Evolutionary conservation across 2,888 invertebrate genomes (phyloP), one percentile per base, ranked within the genome.

Genomic region (Drosophila fulvimacula): DNA sequence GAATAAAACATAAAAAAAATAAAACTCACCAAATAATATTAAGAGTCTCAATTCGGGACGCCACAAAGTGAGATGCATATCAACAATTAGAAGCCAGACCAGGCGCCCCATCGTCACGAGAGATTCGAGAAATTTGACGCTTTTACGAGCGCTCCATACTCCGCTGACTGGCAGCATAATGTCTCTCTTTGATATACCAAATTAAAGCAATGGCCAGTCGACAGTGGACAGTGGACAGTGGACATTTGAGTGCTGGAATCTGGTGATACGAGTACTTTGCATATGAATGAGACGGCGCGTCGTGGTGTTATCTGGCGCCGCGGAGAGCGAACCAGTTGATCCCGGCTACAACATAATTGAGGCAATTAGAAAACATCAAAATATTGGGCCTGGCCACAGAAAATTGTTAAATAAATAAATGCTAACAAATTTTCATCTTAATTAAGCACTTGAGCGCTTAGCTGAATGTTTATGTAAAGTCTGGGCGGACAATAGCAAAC

Each of bases 1-100:
- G 89, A 74, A 90, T 82, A 69, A 87, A 81, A 83, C 77, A 86
- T 81, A 81, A 52, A 52, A 76, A 79, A 86, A 73, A 84, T 88
- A 90, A 86, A 90, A 89, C 88, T 88, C 76, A 87, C 86, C 86
- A 90, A 87, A 89, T 90, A 89, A 89, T 90, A 88, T 87, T 90
- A 90, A 88, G 80, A 67, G 88, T 67, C 81, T 69, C 62, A 58
- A 81, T 71, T 69, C 63, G 60, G 69, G 56, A 73, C 69, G 71
- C 75, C 67, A 61, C 77, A 61, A 58, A 68, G 48, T 52, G 83
- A 81, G 76, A 80, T 80, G 73, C 68, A 69, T 82, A 80, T 80
- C 80, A 80, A 82, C 79, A 80, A 82, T 80, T 80, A 80, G 82
- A 76, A 65, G 72, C 71, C 69, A 60, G 52, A 62, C 63, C 56